Evolutionary conservation across 2,888 invertebrate genomes (phyloP).

Genomic region (Ptilodon capucinus): DNA sequence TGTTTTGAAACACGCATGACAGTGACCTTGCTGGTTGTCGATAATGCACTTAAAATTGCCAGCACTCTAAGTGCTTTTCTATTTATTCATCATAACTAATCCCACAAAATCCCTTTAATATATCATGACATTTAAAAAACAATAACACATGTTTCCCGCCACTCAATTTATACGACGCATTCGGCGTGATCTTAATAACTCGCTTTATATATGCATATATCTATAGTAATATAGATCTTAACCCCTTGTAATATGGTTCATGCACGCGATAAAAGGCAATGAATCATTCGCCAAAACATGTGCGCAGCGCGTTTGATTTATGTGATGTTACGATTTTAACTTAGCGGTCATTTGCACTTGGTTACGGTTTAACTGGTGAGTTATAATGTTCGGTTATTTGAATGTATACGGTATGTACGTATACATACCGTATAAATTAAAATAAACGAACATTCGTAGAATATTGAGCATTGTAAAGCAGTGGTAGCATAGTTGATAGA

Average conservation of each 20-base stretch:
- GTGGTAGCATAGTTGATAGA: no score
- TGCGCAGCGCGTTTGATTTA: slow-evolving; percentile 59
- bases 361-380: slow-evolving; percentile 35
- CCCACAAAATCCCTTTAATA: neutral
- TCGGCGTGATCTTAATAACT: slow-evolving; percentile 45
- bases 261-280: slow-evolving; percentile 15
- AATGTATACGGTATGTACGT: neutral
- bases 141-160: slow-evolving; percentile 25
- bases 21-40: no score
- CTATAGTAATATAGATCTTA: slow-evolving; percentile 3
- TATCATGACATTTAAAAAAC: slow-evolving; percentile 8
- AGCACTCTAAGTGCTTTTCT: no score
- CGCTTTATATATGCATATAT: slow-evolving; percentile 13
- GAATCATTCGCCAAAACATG: slow-evolving; percentile 45
- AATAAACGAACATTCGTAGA: no score
- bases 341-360: slow-evolving; percentile 57
- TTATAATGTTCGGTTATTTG: slow-evolving; percentile 1
- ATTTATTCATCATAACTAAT: no score
- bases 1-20: no score
- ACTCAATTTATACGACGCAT: slow-evolving; percentile 40
- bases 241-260: neutral
- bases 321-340: slow-evolving; percentile 51
- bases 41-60: no score
- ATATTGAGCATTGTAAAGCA: no score
- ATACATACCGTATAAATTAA: no score